Evolutionary conservation across 2,113 vertebrate species (phyloP), one percentile per base, ranked within the genome.

Genomic region (Limanda limanda): DNA sequence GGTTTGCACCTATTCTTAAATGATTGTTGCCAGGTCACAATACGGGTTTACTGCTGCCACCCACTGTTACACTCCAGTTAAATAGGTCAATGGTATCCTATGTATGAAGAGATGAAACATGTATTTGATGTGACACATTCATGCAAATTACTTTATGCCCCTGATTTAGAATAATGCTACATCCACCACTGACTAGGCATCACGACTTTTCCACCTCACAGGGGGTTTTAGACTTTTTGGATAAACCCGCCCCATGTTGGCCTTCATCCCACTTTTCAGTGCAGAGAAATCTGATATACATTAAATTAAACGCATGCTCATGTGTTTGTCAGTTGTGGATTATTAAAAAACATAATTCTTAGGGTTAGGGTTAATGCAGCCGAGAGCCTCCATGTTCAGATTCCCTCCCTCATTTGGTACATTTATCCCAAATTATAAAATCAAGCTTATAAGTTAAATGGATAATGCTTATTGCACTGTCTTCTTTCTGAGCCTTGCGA

Each of bases 41-140:
- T 8, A 37, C 35, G 1, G n/a, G 17, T 69, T 65, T 40, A 60
- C 70, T 65, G 51, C 56, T 72, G 62, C 68, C 79, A 63, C 27
- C 62, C 68, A 42, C 68, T 61, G 56, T 68, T 68, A 31, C 57
- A 52, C 21, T 72, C 23, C 59, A 59, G 27, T 24, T 51, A 51
- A 18, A 51, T 17, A 20, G 64, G 4, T 15, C 7, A 4, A 9
- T 35, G 24, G 55, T 24, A 12, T 3, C 13, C 11, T 51, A 51
- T 51, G 18, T 18, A 51, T 20, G 17, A 20, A 20, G 48, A 20
- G 27, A 31, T 31, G 27, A 6, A 51, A 45, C 42, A 14, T 45
- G 42, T 45, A 45, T 13, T 12, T 14, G 13, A 45, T 45, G 11
- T 2, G 11, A 12, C 13, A 45, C 42, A 45, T 45, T 31, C 14